Evolutionary conservation across 2,797 vertebrate genomes (phyloP), one percentile per base, ranked within the genome.

Genomic region (Malurus leucopterus): DNA sequence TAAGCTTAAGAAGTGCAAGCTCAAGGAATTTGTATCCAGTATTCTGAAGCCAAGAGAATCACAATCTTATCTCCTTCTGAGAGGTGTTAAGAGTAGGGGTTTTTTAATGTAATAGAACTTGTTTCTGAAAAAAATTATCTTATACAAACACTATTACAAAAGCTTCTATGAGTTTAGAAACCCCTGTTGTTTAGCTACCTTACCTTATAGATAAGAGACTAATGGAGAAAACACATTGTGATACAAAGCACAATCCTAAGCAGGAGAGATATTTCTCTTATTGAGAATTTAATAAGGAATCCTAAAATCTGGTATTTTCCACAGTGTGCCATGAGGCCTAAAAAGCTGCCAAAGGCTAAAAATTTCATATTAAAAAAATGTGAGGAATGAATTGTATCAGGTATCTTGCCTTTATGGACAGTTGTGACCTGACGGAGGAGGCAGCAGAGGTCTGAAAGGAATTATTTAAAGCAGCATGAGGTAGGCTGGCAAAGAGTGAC

Each of bases 21-120:
- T 81, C 43, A 78, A 89, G 74, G 70, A 93, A 81, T 88, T 84
- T 79, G 38, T 76, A 36, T 90, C 30, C 26, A 34, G 49, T 89
- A 81, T 64, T 57, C 61, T 62, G 61, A 82, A 92, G 53, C 49
- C 41, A 77, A 75, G 70, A 81, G 85, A 83, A 84, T 49, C 55
- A 46, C 49, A 76, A 62, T 80, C 43, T 92, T 81, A 57, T 51
- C 65, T 70, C 8, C 0, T 88, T 85, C 71, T 80, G 70, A 49
- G 41, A 87, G 51, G 20, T 1, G 7, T 75, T 55, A 58, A 58
- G 11, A 75, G 7, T 53, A 75, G 18, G 7, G 1, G 20, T 50
- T 84, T 89, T 65, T 78, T 38, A 49, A 79, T 44, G 49, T 70
- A 73, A 53, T 24, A 57, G 17, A 79, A 43, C 24, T 79, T 86